phyloP scores from a whole-genome alignment of 2,888 invertebrate species.

The Hoplodrina blanda region DNA sequence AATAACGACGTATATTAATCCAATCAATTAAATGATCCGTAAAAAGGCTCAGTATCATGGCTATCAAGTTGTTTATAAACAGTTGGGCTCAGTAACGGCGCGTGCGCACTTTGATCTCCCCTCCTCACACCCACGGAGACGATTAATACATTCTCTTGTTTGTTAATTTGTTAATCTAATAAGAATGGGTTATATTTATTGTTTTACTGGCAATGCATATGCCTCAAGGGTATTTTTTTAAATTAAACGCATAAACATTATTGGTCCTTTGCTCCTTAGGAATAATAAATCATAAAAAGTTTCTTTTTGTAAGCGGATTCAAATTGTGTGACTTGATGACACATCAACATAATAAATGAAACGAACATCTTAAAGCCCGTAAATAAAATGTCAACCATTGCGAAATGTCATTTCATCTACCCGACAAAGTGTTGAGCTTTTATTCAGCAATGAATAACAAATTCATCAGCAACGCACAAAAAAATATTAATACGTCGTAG shows the following conservation, averaged over 20 bases:
- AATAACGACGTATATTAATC: constrained; percentile 12
- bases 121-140: constrained; percentile 62
- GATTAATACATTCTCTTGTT: constrained; percentile 63
- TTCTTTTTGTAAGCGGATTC: not conserved
- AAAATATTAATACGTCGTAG: constrained; percentile 56
- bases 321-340: constrained; percentile 22
- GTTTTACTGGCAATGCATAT: constrained; percentile 22
- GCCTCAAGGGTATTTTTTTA: not conserved
- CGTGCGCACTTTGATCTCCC: constrained; percentile 71
- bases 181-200: constrained; percentile 41
- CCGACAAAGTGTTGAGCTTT: constrained; percentile 61
- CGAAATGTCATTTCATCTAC: constrained; percentile 60
- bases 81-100: constrained; percentile 62
- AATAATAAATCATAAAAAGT: not conserved
- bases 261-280: constrained; percentile 3
- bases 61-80: constrained; percentile 72
- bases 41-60: constrained; percentile 35
- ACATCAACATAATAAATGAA: constrained; percentile 28
- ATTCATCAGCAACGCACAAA: constrained; percentile 67
- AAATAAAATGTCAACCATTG: constrained; percentile 51
- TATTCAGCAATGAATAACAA: constrained; percentile 63
- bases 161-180: constrained; percentile 61
- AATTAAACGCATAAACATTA: not conserved
- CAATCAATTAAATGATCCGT: constrained; percentile 33
- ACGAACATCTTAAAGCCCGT: constrained; percentile 20